A percentile compares a stretch with the other conserved stretches of the same genome.
Evolutionary conservation across 30 jellyfish, hydroid and myxozoan genomes (phyloP).

Genomic region (Chrysaora quinquecirrha): DNA sequence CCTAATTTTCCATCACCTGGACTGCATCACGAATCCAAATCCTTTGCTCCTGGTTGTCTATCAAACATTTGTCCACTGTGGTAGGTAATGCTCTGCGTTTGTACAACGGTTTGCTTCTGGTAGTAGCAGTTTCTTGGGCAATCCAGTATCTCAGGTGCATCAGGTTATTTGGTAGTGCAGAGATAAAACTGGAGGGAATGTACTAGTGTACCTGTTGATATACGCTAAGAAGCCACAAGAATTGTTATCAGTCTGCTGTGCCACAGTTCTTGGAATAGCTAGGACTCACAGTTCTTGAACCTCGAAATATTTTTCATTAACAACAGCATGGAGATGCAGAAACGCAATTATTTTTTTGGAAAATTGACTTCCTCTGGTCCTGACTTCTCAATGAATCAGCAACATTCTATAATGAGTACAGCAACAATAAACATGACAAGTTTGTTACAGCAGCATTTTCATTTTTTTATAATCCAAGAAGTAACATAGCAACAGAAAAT

Average conservation of each 20-base stretch:
- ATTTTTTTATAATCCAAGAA: too few species aligned
- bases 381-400: not conserved
- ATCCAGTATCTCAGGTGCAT: not conserved
- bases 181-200: not conserved
- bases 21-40: not conserved
- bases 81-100: too few species aligned
- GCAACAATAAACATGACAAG: too few species aligned
- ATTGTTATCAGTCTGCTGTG: not conserved
- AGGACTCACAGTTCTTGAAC: not conserved
- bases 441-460: too few species aligned
- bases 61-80: too few species aligned
- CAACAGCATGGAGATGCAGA: not conserved
- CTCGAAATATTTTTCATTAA: not conserved
- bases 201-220: not conserved
- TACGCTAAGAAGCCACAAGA: slow-evolving; percentile 25
- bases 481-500: too few species aligned
- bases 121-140: too few species aligned
- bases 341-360: not conserved
- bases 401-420: too few species aligned
- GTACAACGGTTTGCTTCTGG: not conserved
- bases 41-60: too few species aligned
- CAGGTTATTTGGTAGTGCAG: not conserved
- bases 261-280: not conserved
- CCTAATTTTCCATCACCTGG: not conserved
- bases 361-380: not conserved